Evolutionary conservation across 2,888 invertebrate species (phyloP), one percentile per base, ranked within the genome.

Genomic region (Trissoscelio sp.): DNA sequence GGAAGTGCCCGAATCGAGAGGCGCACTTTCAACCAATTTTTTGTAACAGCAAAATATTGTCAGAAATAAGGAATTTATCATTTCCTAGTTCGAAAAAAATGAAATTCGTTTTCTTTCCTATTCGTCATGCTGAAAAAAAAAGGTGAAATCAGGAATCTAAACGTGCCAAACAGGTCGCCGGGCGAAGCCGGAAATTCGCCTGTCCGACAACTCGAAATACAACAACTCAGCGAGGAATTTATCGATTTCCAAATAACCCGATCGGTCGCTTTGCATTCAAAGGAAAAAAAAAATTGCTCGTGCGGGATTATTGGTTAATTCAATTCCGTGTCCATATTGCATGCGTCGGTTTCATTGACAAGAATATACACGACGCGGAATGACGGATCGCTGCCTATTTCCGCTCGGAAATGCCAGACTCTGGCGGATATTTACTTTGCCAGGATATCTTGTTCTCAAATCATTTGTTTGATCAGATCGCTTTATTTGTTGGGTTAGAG

Each of bases 121-220:
- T 28, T 51, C 28, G 51, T 28, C 44, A n/a, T 18, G 7, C 3
- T n/a, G 5, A n/a, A n/a, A 5, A 46, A 70, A 58, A 58, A 70
- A 58, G 48, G 60, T 62, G 72, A 72, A 62, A 62, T 46, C 37
- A 11, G 12, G 58, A 48, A 72, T 62, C 42, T 51, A 39, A 44
- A 28, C 62, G 42, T 9, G 60, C 28, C 51, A 53, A 62, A 53
- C 73, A 16, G 42, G 62, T 73, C 73, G 51, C 12, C 22, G 12
- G 31, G 62, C 55, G 34, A 73, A 73, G 60, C 55, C 73, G 64
- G 64, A 73, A 73, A 64, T 73, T 53, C 28, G 42, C 60, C 39
- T 3, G 55, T 24, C 37, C 55, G 24, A 11, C 60, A 18, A 48
- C 73, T 53, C 53, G 44, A 51, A 60, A 51, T 4, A n/a, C n/a